Evolutionary conservation across 2,888 invertebrate species (phyloP), one percentile per base, ranked within the genome.

Genomic region (Ypsolopha sequella): DNA sequence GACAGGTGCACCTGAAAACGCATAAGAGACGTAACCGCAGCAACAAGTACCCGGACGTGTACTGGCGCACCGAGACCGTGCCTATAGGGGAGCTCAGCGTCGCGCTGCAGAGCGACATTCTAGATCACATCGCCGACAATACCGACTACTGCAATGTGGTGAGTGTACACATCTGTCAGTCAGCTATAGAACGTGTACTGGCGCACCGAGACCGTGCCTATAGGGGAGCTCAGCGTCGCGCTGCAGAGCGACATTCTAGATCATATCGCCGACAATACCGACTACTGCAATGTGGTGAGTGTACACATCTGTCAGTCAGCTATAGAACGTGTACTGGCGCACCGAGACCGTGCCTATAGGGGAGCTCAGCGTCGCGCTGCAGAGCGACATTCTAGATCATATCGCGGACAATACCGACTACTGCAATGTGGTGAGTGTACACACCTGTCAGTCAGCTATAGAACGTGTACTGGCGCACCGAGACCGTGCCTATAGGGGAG

Each of bases 71-170:
- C 0, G 73, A 73, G 54, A 56, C 77, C 0, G 85, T 85, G 1
- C 81, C 81, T 9, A 69, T 84, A 9, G 77, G 78, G 53, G 82
- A 84, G 52, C 63, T 85, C 24, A 78, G 81, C 54, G 76, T 84
- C 0, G 66, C 72, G 46, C 69, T 85, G 54, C 85, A 85, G 58
- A 68, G 68, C 39, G 66, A 76, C 36, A 13, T 38, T 11, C 43
- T 43, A 6, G 43, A 43, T 3, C 24, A 24, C 4, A 24, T 24
- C 24, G 24, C 24, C 24, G 24, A 24, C 24, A 24, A 24, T 24
- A 24, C 24, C 24, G 24, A 24, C 24, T 24, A 24, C 7, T 7
- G 24, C 24, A 9, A n/a, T 13, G 9, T 43, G 43, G 13, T 41
- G 14, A 13, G 43, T 43, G 1, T 13, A 13, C 4, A 24, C 24